Evolutionary conservation across 2,888 invertebrate genomes (phyloP), one percentile per base, ranked within the genome.

Genomic region (Allophyes oxyacanthae): DNA sequence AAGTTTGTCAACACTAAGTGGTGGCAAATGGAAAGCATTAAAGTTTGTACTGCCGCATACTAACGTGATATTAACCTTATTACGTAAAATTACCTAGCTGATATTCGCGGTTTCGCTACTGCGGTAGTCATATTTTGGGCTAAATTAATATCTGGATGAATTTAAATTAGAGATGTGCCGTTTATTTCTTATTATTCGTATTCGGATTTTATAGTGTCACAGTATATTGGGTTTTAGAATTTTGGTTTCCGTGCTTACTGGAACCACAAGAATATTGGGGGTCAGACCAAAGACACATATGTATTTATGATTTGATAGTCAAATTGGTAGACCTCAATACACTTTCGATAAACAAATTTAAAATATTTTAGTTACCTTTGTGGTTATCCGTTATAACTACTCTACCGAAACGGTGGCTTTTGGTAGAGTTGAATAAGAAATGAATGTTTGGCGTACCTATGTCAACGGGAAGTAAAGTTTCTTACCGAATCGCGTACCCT

Each of bases 1-100:
- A 67, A 67, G 72, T 67, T 67, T 65, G 72, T 58, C 28, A 53
- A 51, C 68, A 51, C 58, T 71, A 68, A 72, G 67, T 60, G 60
- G 52, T 51, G 28, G 60, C 52, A 66, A 68, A 72, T 68, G 72
- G 55, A 53, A 60, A 66, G 40, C 50, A 53, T 50, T 65, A 64
- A 6, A 6, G 65, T 71, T 64, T 38, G 15, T 42, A 33, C 38
- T 42, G 44, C 48, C 40, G 46, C 32, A 64, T 43, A 46, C 60
- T 37, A 45, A 30, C 37, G 50, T 54, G 59, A 59, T 60, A 52
- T 71, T 43, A 50, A 26, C 57, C 53, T 48, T 67, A 69, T 46
- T 45, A 57, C 51, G 33, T 50, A 55, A 46, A 38, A 64, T 70
- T 55, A 70, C 45, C 49, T 57, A 36, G 25, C 32, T 26, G 45